Base-by-base conservation (phyloP, 2,113 vertebrate species). In the Hippocampus comes region DNA sequence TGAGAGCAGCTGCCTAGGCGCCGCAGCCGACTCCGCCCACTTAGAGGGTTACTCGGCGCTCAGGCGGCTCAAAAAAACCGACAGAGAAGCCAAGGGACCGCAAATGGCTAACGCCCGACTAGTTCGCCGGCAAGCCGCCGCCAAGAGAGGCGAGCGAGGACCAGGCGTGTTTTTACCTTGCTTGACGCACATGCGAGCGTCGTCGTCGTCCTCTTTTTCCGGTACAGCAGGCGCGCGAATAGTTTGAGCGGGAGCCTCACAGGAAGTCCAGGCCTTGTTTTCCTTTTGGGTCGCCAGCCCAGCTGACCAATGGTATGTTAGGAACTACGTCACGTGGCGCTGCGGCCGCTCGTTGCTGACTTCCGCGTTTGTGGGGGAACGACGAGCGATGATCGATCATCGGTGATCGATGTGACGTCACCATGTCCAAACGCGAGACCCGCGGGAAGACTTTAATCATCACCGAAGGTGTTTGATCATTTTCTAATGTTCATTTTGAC, bases 351-450 rank as follows among this genome's bases (percentile, higher is more conserved):
- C 8, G 0, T 11, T 4, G n/a, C 9, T 53, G 9, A 12, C 63
- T 86, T 85, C 87, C 85, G 86, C 79, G 74, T 84, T 72, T 66
- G 12, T 23, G 20, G 20, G 4, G 43, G 43, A 46, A 10, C 2
- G 21, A 56, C 53, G 21, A 21, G 21, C 21, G 53, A 51, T 10
- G 46, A n/a, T 34, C 43, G 42, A 14, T 9, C 15, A 20, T 0
- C 34, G 18, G 1, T n/a, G 0, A 9, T 38, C 69, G 18, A 17
- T 4, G 10, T 57, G 74, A 17, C 74, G 46, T 71, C 72, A 23
- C 17, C 49, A 92, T 92, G 91, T 87, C 90, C 70, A 76, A 67
- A 64, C 83, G 74, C 64, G 84, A 75, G 67, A 71, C 59, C 18
- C 4, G 72, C 2, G 17, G 4, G 4, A 91, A 87, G 55, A 82